Evolutionary conservation across 1,140 invertebrate genomes (phyloP), one percentile per base, ranked within the genome.

Genomic region (Aethina tumida): DNA sequence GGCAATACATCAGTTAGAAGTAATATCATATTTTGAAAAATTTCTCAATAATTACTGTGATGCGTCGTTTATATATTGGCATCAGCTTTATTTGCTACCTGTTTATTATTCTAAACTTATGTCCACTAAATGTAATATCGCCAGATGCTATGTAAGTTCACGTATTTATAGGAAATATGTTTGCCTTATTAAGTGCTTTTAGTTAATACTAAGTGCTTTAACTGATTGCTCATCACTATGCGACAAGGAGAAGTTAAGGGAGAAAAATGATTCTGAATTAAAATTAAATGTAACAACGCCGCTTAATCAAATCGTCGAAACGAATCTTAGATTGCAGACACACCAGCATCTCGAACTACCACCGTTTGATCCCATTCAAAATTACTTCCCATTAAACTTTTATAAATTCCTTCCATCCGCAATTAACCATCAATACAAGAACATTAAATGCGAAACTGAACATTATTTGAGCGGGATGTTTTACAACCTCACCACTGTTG

Each of bases 401-500:
- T 39, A 41, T 9, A 56, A 55, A 44, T 41, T 52, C 18, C 19
- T 36, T 2, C 58, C 57, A 26, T 21, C 41, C 9, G 37, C 39
- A 14, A 41, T 60, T 20, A 36, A 46, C 28, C 42, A 49, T 31
- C 21, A 38, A 24, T 60, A 57, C 34, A 56, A 55, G 15, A 50
- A 46, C 41, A 46, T 61, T 18, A 57, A 54, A 43, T 64, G 77
- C 64, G 69, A 79, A 54, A 75, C 94, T 3, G 94, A 97, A 62
- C 78, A 90, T 57, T 96, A 97, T 63, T 70, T 99, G 25, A 90
- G 93, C 47, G 79, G 80, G 47, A 96, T 87, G 45, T 98, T 97
- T 65, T 99, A 99, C 64, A 97, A 98, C 65, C 69, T 98, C 50
- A 97, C 94, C 0, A 94, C 94, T 1, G 91, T 99, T 18, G 92